These are phyloP conservation scores for Porites rus DNA, from an alignment of 92 coral and sea anemone species.

Conservation along the genomic window DNA sequence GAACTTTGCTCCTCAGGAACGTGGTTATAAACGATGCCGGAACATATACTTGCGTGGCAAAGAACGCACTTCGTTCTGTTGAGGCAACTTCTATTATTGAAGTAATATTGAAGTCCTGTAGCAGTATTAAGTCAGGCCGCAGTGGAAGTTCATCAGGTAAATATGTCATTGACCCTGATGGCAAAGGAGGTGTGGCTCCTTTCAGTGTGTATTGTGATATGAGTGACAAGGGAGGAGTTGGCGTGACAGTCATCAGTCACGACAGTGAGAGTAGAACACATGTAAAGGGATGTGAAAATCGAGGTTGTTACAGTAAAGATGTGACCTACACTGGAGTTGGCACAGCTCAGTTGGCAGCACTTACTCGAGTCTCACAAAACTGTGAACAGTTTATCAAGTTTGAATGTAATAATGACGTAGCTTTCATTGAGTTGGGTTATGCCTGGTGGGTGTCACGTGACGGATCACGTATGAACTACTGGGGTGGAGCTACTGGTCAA, in stretches of 20 bases:
- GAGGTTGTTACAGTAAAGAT: background rate
- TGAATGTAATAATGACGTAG: background rate
- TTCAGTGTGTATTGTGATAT: conserved; percentile 2
- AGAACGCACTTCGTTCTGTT: background rate
- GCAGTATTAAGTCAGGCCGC: background rate
- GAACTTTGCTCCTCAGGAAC: background rate
- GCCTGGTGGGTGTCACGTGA: conserved; percentile 27
- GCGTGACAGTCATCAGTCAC: background rate
- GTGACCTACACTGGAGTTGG: background rate
- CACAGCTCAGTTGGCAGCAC: background rate
- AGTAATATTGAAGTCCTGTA: background rate
- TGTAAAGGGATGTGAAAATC: background rate
- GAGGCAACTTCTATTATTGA: background rate
- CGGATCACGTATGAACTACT: background rate
- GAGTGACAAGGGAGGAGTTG: conserved; percentile 7
- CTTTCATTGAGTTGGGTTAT: background rate
- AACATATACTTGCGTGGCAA: background rate
- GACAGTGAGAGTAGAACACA: background rate
- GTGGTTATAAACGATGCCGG: background rate
- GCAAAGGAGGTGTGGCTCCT: background rate
- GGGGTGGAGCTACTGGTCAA: background rate
- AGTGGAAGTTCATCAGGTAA: background rate
- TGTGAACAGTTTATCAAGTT: conserved; percentile 6
- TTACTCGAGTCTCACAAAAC: background rate
- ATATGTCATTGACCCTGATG: background rate